Percentiles rank a stretch among this genome's conserved stretches.
These are phyloP conservation scores for Toxonevra muliebris DNA, from an alignment of 2,888 invertebrate species.

Conservation along the genomic window DNA sequence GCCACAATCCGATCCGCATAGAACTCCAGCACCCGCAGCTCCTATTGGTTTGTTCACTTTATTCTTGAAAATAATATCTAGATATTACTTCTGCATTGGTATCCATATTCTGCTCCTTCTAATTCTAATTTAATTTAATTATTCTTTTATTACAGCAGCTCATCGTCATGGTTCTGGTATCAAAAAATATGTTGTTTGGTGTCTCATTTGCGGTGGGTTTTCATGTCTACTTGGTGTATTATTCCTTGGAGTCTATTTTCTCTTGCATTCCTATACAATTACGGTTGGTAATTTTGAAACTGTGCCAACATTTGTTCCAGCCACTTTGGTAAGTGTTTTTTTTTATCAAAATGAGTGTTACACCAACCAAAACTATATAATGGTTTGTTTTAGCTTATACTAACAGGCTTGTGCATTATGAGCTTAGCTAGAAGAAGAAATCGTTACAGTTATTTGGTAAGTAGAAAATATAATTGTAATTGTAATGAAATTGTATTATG, in stretches of 20 bases:
- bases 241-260: slow-evolving; percentile 79
- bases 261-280: slow-evolving; percentile 78
- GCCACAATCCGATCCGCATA: slow-evolving; percentile 60
- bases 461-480: slow-evolving; percentile 51
- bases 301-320: slow-evolving; percentile 93
- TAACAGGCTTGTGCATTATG: slow-evolving; percentile 88
- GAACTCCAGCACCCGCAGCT: slow-evolving; percentile 47
- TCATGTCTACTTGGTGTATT: slow-evolving; percentile 78
- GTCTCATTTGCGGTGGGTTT: slow-evolving; percentile 79
- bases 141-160: slow-evolving; percentile 48
- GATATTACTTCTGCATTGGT: background rate
- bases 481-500: background rate
- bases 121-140: background rate
- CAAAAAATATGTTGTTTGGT: slow-evolving; percentile 80
- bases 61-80: background rate
- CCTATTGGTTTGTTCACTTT: slow-evolving; percentile 17
- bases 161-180: slow-evolving; percentile 65
- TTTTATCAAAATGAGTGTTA: slow-evolving; percentile 1
- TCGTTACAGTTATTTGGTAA: slow-evolving; percentile 88
- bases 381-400: slow-evolving; percentile 74
- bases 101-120: slow-evolving; percentile 5
- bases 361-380: background rate
- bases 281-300: slow-evolving; percentile 85
- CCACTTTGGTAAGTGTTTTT: slow-evolving; percentile 78
- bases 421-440: slow-evolving; percentile 84